These are phyloP conservation scores for Brachyistius frenatus DNA, from an alignment of 2,113 vertebrate species.

Conservation along the genomic window DNA sequence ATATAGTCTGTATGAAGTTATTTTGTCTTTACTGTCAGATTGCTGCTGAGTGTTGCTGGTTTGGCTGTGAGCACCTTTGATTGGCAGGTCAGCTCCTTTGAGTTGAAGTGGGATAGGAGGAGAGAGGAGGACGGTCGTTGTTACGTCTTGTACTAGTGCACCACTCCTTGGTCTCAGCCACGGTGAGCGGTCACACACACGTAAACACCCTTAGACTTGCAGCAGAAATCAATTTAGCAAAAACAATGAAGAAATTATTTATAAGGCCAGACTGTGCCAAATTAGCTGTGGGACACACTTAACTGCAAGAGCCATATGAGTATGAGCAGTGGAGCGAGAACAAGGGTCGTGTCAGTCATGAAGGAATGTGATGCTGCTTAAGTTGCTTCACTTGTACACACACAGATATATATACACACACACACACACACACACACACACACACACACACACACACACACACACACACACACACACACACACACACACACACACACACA, in stretches of 20 bases:
- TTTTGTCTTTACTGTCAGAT: too few species aligned
- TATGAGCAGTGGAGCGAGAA: slow-evolving; percentile 47
- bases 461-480: slow-evolving; percentile 8
- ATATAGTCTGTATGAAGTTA: too few species aligned
- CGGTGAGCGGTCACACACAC: slow-evolving; percentile 37
- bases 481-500: slow-evolving; percentile 13
- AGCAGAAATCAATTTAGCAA: slow-evolving; percentile 80
- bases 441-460: slow-evolving; percentile 19
- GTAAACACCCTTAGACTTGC: slow-evolving; percentile 42
- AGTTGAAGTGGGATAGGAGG: slow-evolving; percentile 8
- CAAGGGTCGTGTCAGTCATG: slow-evolving; percentile 54
- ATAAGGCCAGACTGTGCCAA: slow-evolving; percentile 76
- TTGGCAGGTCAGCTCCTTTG: neutral
- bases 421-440: slow-evolving; percentile 21
- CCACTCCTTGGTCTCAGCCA: slow-evolving; percentile 64
- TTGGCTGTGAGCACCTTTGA: neutral
- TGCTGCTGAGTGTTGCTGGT: neutral
- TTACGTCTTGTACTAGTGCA: slow-evolving; percentile 57
- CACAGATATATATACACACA: slow-evolving; percentile 19
- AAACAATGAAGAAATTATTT: slow-evolving; percentile 84
- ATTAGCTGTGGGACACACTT: slow-evolving; percentile 79
- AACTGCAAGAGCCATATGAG: slow-evolving; percentile 63
- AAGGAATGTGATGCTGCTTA: slow-evolving; percentile 60
- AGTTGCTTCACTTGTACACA: neutral
- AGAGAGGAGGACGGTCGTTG: slow-evolving; percentile 8